Evolutionary conservation across 2,797 vertebrate genomes (phyloP).

Genomic region (Hapalemur alaotrensis): DNA sequence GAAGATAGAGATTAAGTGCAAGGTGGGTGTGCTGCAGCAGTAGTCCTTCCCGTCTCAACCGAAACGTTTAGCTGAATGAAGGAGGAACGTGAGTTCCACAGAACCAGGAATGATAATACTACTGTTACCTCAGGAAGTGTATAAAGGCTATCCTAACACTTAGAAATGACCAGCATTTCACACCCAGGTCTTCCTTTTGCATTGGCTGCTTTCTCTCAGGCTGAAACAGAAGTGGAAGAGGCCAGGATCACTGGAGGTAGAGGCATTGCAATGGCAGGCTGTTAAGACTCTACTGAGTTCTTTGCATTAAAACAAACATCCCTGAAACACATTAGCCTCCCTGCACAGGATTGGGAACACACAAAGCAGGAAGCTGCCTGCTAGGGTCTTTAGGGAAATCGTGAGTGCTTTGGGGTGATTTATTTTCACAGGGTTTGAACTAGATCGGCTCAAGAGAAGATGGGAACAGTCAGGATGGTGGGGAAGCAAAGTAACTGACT

Average conservation of each 20-base stretch:
- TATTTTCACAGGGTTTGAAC: constrained; percentile 83
- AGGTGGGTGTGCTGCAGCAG: background rate
- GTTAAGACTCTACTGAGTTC: constrained; percentile 78
- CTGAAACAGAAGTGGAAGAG: constrained; percentile 48
- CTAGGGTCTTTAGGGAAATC: constrained; percentile 81
- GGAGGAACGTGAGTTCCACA: constrained; percentile 13
- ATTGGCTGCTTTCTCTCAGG: constrained; percentile 41
- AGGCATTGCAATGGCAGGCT: constrained; percentile 70
- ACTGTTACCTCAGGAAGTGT: constrained; percentile 35
- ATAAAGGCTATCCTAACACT: background rate
- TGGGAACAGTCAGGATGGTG: constrained; percentile 75
- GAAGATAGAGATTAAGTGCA: constrained; percentile 44
- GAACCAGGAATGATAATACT: background rate
- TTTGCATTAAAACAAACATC: constrained; percentile 82
- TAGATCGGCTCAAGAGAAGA: constrained; percentile 81
- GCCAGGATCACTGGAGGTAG: constrained; percentile 3
- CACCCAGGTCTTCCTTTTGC: background rate
- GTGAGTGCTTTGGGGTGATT: constrained; percentile 85
- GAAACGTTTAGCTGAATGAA: constrained; percentile 46
- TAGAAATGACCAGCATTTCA: constrained; percentile 51
- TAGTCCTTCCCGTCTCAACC: constrained; percentile 45
- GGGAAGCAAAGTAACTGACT: constrained; percentile 51
- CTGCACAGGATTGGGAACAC: constrained; percentile 78
- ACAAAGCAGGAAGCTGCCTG: constrained; percentile 81
- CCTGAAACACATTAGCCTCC: constrained; percentile 83